phyloP scores from a whole-genome alignment of 2,888 invertebrate species.

The Hydraecia micacea region DNA sequence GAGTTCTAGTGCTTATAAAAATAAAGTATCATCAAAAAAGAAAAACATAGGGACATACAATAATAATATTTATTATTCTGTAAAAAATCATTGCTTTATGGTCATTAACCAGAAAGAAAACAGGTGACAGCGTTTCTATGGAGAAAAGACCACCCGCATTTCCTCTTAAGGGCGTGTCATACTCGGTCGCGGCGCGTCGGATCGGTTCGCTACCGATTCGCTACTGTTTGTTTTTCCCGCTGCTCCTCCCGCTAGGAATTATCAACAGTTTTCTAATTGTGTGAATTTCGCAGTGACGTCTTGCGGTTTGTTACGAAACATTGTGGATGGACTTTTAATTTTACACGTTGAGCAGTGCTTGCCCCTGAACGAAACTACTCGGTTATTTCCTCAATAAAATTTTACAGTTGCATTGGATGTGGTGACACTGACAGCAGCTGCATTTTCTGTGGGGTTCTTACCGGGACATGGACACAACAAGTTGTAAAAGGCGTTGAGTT shows the following conservation, averaged over 20 bases:
- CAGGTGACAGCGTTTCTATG: too few relatives aligned
- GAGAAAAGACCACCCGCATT: too few relatives aligned
- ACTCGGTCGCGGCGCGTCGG: slow-evolving; percentile 37
- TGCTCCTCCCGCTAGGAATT: slow-evolving; percentile 45
- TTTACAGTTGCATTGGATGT: not conserved
- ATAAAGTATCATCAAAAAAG: too few relatives aligned
- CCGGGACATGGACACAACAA: not conserved
- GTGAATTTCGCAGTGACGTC: slow-evolving; percentile 39
- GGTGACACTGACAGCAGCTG: not conserved
- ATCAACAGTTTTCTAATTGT: slow-evolving; percentile 66
- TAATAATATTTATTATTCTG: too few relatives aligned
- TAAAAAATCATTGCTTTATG: too few relatives aligned
- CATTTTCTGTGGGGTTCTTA: not conserved
- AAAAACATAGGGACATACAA: too few relatives aligned
- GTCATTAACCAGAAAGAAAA: too few relatives aligned
- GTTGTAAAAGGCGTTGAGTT: not conserved
- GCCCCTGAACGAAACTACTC: not conserved
- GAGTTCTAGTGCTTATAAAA: too few relatives aligned
- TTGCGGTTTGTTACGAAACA: slow-evolving; percentile 31
- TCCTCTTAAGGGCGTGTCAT: slow-evolving; percentile 53
- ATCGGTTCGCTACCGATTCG: slow-evolving; percentile 53
- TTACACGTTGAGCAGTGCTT: not conserved
- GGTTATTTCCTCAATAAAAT: not conserved
- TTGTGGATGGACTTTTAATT: not conserved
- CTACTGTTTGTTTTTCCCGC: slow-evolving; percentile 46